These are phyloP conservation scores for Cynocephalus volans DNA, from an alignment of 2,113 vertebrate genomes.

Conservation along the genomic window DNA sequence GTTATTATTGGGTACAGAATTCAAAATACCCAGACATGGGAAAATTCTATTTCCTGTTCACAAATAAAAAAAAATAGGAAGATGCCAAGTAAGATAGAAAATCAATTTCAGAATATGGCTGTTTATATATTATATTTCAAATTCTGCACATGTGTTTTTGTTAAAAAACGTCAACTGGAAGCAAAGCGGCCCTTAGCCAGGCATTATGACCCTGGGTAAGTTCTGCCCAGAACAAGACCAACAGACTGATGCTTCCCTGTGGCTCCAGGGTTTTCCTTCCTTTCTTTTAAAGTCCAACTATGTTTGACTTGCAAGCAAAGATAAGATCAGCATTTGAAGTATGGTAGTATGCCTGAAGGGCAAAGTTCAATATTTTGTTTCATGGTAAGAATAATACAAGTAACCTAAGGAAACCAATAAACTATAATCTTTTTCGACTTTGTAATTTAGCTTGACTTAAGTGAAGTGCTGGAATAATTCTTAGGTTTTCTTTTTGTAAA, in stretches of 20 bases:
- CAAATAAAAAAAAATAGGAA: not conserved
- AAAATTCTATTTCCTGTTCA: not conserved
- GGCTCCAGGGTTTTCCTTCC: conserved; percentile 66
- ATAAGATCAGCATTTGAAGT: conserved; percentile 81
- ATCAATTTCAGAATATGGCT: not conserved
- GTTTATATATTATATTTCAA: not conserved
- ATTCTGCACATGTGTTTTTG: not conserved
- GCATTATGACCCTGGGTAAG: not conserved
- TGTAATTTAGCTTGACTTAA: conserved; percentile 52
- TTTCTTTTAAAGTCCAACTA: conserved; percentile 73
- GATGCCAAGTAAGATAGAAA: not conserved
- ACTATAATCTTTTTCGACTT: conserved; percentile 11
- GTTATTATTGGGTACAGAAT: not conserved
- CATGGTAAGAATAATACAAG: conserved; percentile 42
- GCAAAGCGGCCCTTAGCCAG: not conserved
- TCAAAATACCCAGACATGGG: not conserved
- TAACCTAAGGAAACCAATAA: conserved; percentile 65
- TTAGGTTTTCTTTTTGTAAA: not conserved
- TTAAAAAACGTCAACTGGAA: conserved; percentile 10
- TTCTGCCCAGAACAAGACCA: not conserved
- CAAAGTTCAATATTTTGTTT: conserved; percentile 80
- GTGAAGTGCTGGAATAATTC: not conserved
- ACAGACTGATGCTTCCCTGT: not conserved
- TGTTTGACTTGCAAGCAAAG: conserved; percentile 70
- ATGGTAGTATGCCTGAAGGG: conserved; percentile 62